These are phyloP conservation scores for Calliopum simillimum DNA, from an alignment of 2,888 invertebrate genomes.

Conservation along the genomic window DNA sequence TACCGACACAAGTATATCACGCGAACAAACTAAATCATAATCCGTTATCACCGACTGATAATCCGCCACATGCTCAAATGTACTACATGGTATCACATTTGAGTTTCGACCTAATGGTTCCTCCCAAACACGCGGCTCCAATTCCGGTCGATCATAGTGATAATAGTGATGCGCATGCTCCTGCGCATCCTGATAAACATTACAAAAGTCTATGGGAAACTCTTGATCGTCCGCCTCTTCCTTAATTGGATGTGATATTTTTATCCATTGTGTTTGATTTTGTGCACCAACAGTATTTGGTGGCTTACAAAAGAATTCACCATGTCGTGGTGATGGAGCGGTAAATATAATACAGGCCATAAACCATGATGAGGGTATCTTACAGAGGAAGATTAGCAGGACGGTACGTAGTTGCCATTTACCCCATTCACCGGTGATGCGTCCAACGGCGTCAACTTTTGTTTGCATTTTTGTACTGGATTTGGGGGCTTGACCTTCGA, in stretches of 20 bases:
- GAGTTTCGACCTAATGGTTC: conserved; percentile 60
- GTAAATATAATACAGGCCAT: conserved; percentile 70
- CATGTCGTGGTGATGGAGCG: conserved; percentile 67
- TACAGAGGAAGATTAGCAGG: conserved; percentile 66
- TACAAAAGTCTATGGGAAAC: conserved; percentile 66
- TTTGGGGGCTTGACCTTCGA: conserved; percentile 58
- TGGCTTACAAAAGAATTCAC: conserved; percentile 68
- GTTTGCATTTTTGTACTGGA: conserved; percentile 59
- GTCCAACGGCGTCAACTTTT: conserved; percentile 67
- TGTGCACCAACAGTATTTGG: conserved; percentile 56
- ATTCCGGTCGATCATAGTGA: conserved; percentile 57
- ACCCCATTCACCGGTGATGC: conserved; percentile 67
- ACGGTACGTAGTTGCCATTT: conserved; percentile 68
- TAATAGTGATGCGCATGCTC: conserved; percentile 65
- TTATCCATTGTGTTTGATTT: conserved; percentile 66
- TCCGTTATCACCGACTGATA: conserved; percentile 67
- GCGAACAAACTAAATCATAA: conserved; percentile 68
- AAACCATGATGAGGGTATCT: conserved; percentile 69
- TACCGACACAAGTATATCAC: conserved; percentile 67
- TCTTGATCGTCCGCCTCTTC: conserved; percentile 65
- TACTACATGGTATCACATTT: conserved; percentile 64
- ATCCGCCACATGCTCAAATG: conserved; percentile 63
- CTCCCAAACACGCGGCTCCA: conserved; percentile 62
- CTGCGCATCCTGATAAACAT: conserved; percentile 65
- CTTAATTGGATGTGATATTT: conserved; percentile 66